phyloP scores from a whole-genome alignment of 2,113 vertebrate genomes.

The Cynocephalus volans region DNA sequence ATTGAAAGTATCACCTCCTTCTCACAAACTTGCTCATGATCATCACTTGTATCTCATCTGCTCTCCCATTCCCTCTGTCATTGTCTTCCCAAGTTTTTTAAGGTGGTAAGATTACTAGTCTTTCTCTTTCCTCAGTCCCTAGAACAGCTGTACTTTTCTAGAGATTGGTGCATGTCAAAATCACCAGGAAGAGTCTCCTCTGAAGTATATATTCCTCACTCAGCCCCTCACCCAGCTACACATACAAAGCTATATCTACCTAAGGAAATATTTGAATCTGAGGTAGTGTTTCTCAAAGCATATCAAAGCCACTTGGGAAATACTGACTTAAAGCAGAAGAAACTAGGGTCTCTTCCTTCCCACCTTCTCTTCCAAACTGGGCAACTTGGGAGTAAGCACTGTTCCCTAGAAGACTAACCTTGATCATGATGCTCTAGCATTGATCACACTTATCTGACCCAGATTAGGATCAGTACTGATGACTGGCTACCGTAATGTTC shows the following conservation, averaged over 20 bases:
- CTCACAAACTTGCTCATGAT: background rate
- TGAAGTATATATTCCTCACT: background rate
- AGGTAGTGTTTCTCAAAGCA: background rate
- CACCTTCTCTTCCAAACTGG: background rate
- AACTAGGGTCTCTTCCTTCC: background rate
- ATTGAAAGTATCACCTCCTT: background rate
- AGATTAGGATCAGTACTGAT: background rate
- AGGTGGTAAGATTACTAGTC: background rate
- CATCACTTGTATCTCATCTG: background rate
- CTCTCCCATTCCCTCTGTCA: background rate
- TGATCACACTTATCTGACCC: background rate
- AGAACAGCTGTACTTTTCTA: background rate
- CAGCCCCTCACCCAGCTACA: background rate
- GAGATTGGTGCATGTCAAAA: background rate
- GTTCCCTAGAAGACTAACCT: background rate
- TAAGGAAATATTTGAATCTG: background rate
- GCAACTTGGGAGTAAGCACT: background rate
- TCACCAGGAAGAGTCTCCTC: background rate
- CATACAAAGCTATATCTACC: background rate
- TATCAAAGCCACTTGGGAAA: background rate
- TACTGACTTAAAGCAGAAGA: background rate
- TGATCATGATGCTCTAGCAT: no score
- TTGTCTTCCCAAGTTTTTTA: background rate
- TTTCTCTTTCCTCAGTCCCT: background rate
- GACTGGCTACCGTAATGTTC: background rate